phyloP scores from a whole-genome alignment of 2,797 vertebrate species.

The Pteronotus mesoamericanus region DNA sequence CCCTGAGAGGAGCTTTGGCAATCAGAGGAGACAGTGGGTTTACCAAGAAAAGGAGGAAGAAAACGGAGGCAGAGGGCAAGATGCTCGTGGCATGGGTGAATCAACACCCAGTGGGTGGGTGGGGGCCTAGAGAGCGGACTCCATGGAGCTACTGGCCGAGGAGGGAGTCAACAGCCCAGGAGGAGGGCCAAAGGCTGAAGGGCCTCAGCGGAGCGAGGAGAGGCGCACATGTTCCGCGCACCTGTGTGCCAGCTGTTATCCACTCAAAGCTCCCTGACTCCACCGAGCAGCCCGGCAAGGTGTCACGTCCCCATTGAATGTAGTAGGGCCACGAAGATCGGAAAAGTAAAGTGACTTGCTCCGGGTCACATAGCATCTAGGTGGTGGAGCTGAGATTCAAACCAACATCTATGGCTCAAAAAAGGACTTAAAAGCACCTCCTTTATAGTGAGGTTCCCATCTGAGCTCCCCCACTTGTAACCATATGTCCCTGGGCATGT shows the following conservation, averaged over 20 bases:
- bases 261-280: background rate
- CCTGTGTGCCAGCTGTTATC: background rate
- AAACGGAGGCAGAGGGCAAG: background rate
- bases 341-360: background rate
- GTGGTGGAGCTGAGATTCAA: background rate
- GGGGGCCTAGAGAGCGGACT: background rate
- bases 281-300: background rate
- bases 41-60: constrained; percentile 71
- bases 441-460: background rate
- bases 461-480: background rate
- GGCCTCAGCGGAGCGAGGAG: background rate
- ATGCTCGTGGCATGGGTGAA: background rate
- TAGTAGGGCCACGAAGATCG: background rate
- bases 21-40: constrained; percentile 47
- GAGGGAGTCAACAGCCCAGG: background rate
- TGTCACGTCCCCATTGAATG: too few species aligned
- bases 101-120: background rate
- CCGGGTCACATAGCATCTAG: background rate
- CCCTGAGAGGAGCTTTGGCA: constrained; percentile 49
- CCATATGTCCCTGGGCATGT: background rate
- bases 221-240: background rate
- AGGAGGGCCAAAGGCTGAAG: background rate
- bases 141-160: background rate
- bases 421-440: background rate
- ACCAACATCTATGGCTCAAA: background rate